phyloP scores from a whole-genome alignment of 2,797 vertebrate species.

The Oceanodroma leucorhoa region DNA sequence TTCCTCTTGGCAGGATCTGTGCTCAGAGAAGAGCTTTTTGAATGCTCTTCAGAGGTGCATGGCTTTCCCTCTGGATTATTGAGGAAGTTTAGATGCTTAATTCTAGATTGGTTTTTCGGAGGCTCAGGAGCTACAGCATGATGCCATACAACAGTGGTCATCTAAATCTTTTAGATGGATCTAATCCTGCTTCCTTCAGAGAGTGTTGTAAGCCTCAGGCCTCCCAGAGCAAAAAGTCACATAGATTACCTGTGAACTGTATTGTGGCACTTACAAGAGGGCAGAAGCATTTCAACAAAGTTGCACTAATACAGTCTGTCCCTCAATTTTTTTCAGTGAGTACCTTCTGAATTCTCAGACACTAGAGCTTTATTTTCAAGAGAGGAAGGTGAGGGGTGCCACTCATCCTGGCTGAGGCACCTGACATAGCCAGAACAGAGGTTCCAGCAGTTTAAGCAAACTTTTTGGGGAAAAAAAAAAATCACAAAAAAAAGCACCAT shows the following conservation, averaged over 20 bases:
- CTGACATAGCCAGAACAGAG: neutral
- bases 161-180: neutral
- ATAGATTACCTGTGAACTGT: neutral
- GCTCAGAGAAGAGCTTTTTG: neutral
- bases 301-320: neutral
- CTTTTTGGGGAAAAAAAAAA: neutral
- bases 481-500: accelerated
- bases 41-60: neutral
- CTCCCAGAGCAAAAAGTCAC: neutral
- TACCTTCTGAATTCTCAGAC: neutral
- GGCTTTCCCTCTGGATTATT: neutral
- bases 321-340: neutral
- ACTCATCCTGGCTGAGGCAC: neutral
- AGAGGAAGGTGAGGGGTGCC: neutral
- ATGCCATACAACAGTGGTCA: neutral
- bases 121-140: neutral
- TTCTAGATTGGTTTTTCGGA: neutral
- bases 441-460: neutral
- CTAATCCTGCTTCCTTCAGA: neutral
- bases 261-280: neutral
- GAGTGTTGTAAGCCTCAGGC: neutral
- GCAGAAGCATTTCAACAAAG: neutral
- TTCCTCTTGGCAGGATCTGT: neutral
- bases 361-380: neutral
- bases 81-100: neutral